phyloP scores from a whole-genome alignment of 2,797 vertebrate species.

The Cynopterus sphinx region DNA sequence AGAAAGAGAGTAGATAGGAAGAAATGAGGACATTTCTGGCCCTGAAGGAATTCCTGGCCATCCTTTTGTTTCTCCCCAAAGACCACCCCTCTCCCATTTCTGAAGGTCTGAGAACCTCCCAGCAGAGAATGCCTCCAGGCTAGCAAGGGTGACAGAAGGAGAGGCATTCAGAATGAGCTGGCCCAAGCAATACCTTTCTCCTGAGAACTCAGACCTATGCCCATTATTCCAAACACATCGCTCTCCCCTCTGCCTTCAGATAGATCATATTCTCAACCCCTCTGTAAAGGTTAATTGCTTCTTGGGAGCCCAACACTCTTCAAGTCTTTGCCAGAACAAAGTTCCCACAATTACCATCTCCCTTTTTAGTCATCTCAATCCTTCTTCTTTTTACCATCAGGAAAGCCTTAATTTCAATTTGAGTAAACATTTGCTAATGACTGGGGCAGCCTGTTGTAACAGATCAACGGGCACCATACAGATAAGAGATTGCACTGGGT shows the following conservation, averaged over 20 bases:
- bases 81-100: neutral
- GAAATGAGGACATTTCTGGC: neutral
- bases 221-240: neutral
- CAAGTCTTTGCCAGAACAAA: neutral
- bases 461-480: neutral
- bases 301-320: neutral
- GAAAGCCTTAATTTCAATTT: neutral
- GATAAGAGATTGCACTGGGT: neutral
- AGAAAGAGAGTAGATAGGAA: neutral
- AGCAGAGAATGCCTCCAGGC: neutral
- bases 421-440: neutral
- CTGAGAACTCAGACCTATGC: neutral
- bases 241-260: neutral
- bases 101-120: neutral
- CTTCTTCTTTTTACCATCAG: neutral
- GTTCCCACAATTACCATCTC: neutral
- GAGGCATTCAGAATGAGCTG: neutral
- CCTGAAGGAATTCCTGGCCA: neutral
- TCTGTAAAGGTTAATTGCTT: neutral
- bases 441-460: neutral
- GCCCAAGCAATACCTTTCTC: neutral
- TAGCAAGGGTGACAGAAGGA: accelerated
- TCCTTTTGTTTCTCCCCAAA: neutral
- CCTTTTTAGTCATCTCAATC: neutral
- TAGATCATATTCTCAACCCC: neutral